These are phyloP conservation scores for Brienomyrus longianalis DNA, from an alignment of 2,113 vertebrate species.

Conservation along the genomic window DNA sequence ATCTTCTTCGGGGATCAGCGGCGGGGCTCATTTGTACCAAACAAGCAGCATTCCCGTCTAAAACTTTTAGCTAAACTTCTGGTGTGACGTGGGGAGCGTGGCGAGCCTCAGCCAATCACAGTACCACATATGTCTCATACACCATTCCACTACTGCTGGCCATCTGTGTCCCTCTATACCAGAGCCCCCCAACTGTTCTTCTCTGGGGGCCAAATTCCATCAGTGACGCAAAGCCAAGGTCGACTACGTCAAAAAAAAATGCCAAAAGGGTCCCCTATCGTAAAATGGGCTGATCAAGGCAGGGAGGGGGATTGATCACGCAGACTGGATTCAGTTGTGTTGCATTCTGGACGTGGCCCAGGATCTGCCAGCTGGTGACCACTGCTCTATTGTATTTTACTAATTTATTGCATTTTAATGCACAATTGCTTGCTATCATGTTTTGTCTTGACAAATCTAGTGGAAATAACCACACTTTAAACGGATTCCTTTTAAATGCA, in stretches of 20 bases:
- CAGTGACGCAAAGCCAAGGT: background rate
- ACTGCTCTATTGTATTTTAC: background rate
- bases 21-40: background rate
- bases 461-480: background rate
- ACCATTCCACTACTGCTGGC: background rate
- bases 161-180: background rate
- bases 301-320: background rate
- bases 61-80: background rate
- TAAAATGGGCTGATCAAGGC: background rate
- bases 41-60: background rate
- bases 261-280: background rate
- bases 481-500: background rate
- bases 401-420: background rate
- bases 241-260: background rate
- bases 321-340: background rate
- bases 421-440: background rate
- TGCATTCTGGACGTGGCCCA: background rate
- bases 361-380: background rate
- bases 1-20: background rate
- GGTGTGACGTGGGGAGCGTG: background rate
- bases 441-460: background rate
- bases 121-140: background rate
- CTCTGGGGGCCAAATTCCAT: background rate
- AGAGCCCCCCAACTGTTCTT: background rate
- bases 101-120: background rate